Percentiles rank a stretch among this genome's conserved stretches.
phyloP scores from a whole-genome alignment of 2,113 vertebrate species.

The Hemichromis elongatus region DNA sequence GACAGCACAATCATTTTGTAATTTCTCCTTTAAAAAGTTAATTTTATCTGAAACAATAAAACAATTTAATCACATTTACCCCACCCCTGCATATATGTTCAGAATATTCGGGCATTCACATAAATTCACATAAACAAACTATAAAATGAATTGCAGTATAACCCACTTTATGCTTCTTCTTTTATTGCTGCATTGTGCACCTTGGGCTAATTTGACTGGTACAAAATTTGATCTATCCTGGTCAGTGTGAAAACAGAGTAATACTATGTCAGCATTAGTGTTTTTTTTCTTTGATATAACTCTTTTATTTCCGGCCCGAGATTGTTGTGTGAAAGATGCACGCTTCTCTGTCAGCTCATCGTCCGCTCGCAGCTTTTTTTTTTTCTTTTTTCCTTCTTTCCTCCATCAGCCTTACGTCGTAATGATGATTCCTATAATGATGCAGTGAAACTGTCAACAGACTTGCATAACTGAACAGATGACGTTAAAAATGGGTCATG shows the following conservation, averaged over 20 bases:
- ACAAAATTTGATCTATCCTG: background rate
- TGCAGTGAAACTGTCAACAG: slow-evolving; percentile 40
- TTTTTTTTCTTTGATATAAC: background rate
- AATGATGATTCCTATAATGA: slow-evolving; percentile 43
- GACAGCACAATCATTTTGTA: background rate
- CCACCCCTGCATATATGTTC: background rate
- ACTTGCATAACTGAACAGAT: slow-evolving; percentile 41
- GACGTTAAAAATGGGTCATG: slow-evolving; percentile 32
- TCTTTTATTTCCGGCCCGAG: background rate
- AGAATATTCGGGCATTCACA: background rate
- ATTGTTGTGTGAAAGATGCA: background rate
- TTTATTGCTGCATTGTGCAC: background rate
- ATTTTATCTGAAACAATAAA: background rate
- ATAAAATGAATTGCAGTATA: background rate
- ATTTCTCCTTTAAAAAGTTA: background rate
- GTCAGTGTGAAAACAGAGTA: background rate
- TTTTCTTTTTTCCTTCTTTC: background rate
- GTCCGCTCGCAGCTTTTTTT: background rate
- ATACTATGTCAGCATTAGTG: background rate
- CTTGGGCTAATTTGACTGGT: background rate
- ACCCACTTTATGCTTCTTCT: background rate
- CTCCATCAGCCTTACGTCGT: background rate
- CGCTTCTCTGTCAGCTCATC: background rate
- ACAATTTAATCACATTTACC: background rate
- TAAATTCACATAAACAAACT: background rate